Conservation (phyloP, 2,888 invertebrate species). For the Mamestra brassicae region DNA sequence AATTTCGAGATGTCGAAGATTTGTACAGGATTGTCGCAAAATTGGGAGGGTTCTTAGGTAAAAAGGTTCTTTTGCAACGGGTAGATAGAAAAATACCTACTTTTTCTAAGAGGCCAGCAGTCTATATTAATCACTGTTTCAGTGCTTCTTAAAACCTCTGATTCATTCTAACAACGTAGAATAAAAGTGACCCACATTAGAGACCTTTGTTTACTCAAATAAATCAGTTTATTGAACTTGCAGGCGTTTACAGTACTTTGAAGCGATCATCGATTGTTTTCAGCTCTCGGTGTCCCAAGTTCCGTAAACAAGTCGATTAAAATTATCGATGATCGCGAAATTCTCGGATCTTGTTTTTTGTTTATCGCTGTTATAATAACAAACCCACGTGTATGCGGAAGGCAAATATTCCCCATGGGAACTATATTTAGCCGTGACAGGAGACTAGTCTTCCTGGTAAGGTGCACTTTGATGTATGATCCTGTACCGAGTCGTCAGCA, state of each 20-base stretch:
- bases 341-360: constrained; percentile 46
- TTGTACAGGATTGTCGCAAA: too few relatives aligned
- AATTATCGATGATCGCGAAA: constrained; percentile 54
- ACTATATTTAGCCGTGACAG: constrained; percentile 60
- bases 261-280: constrained; percentile 45
- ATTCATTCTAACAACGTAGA: constrained; percentile 17
- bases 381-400: constrained; percentile 25
- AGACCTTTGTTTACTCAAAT: constrained; percentile 18
- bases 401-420: constrained; percentile 37
- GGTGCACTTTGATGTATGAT: constrained; percentile 68
- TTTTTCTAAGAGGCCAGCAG: too few relatives aligned
- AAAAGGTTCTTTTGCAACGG: too few relatives aligned
- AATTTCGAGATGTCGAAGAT: too few relatives aligned
- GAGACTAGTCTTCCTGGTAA: constrained; percentile 68
- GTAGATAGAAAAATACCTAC: too few relatives aligned
- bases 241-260: constrained; percentile 5
- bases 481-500: constrained; percentile 58
- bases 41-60: too few relatives aligned
- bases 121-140: constrained; percentile 2
- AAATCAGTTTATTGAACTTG: constrained; percentile 31
- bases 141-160: constrained; percentile 4
- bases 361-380: constrained; percentile 39
- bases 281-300: constrained; percentile 18
- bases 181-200: constrained; percentile 24
- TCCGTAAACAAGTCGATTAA: constrained; percentile 57